Evolutionary conservation across 2,113 vertebrate genomes (phyloP).

Genomic region (Prunella fulvescens): DNA sequence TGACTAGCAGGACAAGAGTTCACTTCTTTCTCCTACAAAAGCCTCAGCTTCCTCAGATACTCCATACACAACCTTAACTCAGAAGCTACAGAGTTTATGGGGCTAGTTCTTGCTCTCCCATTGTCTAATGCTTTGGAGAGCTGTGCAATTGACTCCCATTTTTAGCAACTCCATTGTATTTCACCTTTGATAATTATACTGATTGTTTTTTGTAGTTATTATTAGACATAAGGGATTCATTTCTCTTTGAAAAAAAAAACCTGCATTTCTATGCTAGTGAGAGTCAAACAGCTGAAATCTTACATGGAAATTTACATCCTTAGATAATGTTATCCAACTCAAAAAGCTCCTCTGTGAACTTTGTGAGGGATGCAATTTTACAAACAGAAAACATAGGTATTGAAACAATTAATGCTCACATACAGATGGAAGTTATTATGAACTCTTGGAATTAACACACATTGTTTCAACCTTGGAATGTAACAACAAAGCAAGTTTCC

Average conservation of each 20-base stretch:
- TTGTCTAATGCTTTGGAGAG: neutral
- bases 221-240: neutral
- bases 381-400: neutral
- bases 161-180: neutral
- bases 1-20: neutral
- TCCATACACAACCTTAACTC: neutral
- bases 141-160: neutral
- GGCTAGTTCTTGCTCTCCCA: neutral
- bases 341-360: neutral
- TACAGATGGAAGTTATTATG: constrained; percentile 62
- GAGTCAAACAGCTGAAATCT: neutral
- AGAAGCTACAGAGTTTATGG: neutral
- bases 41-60: neutral
- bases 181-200: neutral
- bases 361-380: neutral
- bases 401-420: constrained; percentile 34
- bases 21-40: neutral
- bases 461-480: constrained; percentile 52
- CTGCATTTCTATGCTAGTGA: neutral
- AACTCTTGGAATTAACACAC: constrained; percentile 29
- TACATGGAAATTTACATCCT: neutral
- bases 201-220: neutral
- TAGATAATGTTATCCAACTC: neutral
- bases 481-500: constrained; percentile 63
- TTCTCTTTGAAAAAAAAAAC: neutral